Evolutionary conservation across 53 echinoderm and acorn worm species (phyloP).

Genomic region (Actinopyga echinites): DNA sequence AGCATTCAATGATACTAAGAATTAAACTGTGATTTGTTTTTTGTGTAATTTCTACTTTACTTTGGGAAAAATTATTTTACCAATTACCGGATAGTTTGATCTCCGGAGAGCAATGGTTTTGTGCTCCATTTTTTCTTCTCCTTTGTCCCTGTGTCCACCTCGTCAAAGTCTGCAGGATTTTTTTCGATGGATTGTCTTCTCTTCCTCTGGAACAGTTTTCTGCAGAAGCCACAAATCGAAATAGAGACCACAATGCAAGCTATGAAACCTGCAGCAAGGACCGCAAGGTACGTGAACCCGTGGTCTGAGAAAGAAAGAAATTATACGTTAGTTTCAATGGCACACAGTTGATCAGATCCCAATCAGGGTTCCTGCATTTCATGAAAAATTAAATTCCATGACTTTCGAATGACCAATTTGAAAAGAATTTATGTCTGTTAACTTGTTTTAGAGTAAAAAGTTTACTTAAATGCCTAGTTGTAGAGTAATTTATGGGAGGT

Average conservation of each 20-base stretch:
- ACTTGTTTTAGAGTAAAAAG: too few species aligned
- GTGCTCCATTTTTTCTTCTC: conserved; percentile 31
- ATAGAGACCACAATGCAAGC: conserved; percentile 17
- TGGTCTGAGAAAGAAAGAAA: not conserved
- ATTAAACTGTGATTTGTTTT: not conserved
- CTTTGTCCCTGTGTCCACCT: not conserved
- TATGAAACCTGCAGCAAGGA: not conserved
- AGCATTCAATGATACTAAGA: not conserved
- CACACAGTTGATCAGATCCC: too few species aligned
- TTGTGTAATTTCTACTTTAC: not conserved
- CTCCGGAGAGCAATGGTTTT: conserved; percentile 8
- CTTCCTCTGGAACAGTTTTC: not conserved
- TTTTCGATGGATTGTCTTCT: not conserved
- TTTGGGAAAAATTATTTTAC: not conserved
- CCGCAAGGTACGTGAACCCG: not conserved
- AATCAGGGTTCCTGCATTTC: too few species aligned
- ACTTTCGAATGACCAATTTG: too few species aligned
- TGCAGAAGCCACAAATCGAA: conserved; percentile 19
- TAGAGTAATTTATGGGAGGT: too few species aligned
- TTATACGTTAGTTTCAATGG: too few species aligned
- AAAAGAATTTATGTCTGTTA: too few species aligned
- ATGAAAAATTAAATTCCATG: too few species aligned
- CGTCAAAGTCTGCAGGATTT: conserved; percentile 3
- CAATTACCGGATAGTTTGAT: conserved; percentile 28
- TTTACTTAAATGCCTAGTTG: too few species aligned